Base-by-base conservation (phyloP, 2,797 vertebrate species). In the Coregonus sp. region DNA sequence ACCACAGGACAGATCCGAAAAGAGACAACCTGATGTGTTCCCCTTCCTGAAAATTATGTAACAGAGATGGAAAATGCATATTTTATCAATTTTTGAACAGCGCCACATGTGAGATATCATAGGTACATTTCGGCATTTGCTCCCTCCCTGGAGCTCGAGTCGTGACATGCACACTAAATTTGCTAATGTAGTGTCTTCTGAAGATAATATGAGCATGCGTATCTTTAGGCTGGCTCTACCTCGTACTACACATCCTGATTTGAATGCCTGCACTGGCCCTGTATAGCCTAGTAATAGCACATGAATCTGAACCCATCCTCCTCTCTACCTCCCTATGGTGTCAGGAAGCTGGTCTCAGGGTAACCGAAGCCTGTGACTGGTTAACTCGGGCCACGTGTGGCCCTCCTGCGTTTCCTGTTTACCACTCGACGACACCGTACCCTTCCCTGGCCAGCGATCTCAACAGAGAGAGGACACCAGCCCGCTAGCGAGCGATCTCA, bases 391-490 rank as follows among this genome's bases (percentile, higher is more conserved):
- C 65, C 51, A 50, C 75, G 72, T 67, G 25, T 75, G 63, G 72
- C 84, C 75, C 80, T 68, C 72, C 67, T 81, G 73, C 67, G 84
- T 81, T 90, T 90, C 87, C 87, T 86, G 83, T 88, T 86, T 85
- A 82, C 82, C 35, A 75, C 16, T 29, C 7, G 68, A 73, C 76
- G 35, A 75, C 73, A 71, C 75, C 61, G 70, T 80, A 74, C 29
- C 83, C 51, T 40, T 33, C 47, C 65, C 67, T 59, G 47, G 25
- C 31, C 78, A n/a, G 47, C 52, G 37, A 56, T 4, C 40, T 76
- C 37, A 5, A n/a, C 18, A 7, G 7, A 4, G 14, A 18, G 68
- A 40, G 68, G 68, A 70, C 68, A 70, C 16, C 15, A 35, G 16
- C 54, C 4, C 25, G 4, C 33, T 25, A 4, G 4, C 5, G 16